Evolutionary conservation across 2,888 invertebrate species (phyloP).

Genomic region (Agonum fuliginosum): DNA sequence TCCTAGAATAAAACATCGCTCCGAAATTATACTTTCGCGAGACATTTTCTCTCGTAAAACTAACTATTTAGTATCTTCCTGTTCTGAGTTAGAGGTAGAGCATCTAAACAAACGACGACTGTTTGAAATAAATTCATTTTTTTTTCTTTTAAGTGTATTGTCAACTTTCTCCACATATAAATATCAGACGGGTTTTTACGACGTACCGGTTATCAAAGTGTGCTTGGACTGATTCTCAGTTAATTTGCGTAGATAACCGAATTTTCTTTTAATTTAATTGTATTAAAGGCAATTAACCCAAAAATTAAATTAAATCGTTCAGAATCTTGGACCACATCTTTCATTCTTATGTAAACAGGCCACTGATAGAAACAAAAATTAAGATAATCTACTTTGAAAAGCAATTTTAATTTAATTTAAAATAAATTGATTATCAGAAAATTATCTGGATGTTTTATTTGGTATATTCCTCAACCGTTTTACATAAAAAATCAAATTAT

Average conservation of each 20-base stretch:
- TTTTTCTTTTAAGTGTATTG: constrained; percentile 52
- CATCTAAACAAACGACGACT: constrained; percentile 13
- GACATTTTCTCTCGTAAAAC: constrained; percentile 55
- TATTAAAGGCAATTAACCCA: constrained; percentile 10
- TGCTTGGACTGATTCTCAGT: constrained; percentile 35
- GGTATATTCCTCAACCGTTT: no score
- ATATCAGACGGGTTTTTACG: constrained; percentile 44
- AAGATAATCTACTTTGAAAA: no score
- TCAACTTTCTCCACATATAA: constrained; percentile 55
- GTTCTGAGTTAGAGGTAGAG: constrained; percentile 38
- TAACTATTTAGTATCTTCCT: constrained; percentile 51
- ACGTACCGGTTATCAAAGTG: constrained; percentile 26
- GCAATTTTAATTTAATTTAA: no score
- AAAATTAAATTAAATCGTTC: constrained; percentile 4
- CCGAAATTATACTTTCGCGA: constrained; percentile 55
- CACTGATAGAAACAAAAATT: no score
- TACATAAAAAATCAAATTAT: no score
- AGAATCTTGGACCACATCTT: not conserved
- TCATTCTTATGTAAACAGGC: constrained; percentile 4
- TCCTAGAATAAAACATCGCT: constrained; percentile 6
- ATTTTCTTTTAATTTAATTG: constrained; percentile 33
- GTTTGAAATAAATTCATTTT: constrained; percentile 48
- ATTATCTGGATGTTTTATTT: no score
- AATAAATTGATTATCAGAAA: no score
- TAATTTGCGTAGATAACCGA: constrained; percentile 29